Conservation (phyloP, 1,140 invertebrate genomes). For the Apis laboriosa region DNA sequence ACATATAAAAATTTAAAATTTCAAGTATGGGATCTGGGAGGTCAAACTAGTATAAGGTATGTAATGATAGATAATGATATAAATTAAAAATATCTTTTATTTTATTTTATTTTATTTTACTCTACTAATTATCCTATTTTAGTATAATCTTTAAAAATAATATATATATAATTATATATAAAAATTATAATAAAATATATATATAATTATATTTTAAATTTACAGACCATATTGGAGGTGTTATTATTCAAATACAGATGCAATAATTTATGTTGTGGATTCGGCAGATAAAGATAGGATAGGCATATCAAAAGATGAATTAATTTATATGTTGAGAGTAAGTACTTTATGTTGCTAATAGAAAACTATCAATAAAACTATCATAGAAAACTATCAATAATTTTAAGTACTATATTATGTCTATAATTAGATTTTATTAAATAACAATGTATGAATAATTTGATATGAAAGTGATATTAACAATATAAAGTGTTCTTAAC, state of each 20-base stretch:
- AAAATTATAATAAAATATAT: too few species aligned
- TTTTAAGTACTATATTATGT: not conserved
- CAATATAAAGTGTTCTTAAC: not conserved
- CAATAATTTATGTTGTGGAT: conserved; percentile 99
- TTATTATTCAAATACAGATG: conserved; percentile 99
- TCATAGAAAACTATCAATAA: not conserved
- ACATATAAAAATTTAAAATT: conserved; percentile 98
- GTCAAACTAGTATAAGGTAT: conserved; percentile 96
- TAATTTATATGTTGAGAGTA: conserved; percentile 97
- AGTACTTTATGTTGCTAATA: conserved; percentile 68
- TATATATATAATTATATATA: not conserved
- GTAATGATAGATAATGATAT: not conserved
- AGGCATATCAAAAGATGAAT: conserved; percentile 99
- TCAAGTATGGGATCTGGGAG: conserved; percentile 99
- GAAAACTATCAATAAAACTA: not conserved
- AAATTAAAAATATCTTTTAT: not conserved
- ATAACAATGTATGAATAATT: not conserved
- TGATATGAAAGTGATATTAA: too few species aligned
- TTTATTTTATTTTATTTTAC: not conserved
- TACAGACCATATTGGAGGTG: conserved; percentile 99
- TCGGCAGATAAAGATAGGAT: conserved; percentile 99
- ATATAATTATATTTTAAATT: conserved; percentile 73
- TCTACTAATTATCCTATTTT: too few species aligned
- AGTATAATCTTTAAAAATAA: not conserved
- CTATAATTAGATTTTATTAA: too few species aligned